Evolutionary conservation across 2,888 invertebrate genomes (phyloP), one percentile per base, ranked within the genome.

Genomic region (Conchocele bisecta): DNA sequence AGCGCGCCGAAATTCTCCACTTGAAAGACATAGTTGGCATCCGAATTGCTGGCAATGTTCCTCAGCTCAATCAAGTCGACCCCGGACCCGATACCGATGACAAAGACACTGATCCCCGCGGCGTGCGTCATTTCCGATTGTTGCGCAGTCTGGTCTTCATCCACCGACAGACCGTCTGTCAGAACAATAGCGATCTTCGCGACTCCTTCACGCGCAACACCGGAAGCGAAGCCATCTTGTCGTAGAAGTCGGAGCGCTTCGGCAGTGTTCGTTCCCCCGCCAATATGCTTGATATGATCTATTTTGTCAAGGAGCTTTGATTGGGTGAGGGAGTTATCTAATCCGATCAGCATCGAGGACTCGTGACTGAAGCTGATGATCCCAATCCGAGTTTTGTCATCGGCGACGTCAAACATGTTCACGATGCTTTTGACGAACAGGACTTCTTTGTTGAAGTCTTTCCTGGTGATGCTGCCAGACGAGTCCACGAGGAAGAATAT

Each of bases 121-220:
- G 73, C 50, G 15, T 83, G 80, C 0, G 83, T 82, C 13, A 79
- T 65, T 7, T 66, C 54, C 0, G 89, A 84, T 65, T 86, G 82
- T 41, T 44, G 41, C 6, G 70, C 75, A 2, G 88, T 88, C 31
- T 60, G 58, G 2, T 64, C 65, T 26, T 81, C 80, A 57, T 85
- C 77, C 7, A 79, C 60, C 0, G 87, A 87, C 24, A 84, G 68
- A 3, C 88, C 89, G 61, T 89, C 88, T 1, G 89, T 89, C 11
- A 88, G 74, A 11, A 89, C 74, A 17, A 89, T 82, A 3, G 79
- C 87, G 9, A 89, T 79, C 42, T 82, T 78, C 0, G 83, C 81
- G 15, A 84, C 87, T 7, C 65, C 71, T 0, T 61, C 60, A 28
- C 88, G 50, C 5, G 67, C 78, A 1, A 74, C 53, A 11, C 29